Percentiles rank a stretch among this genome's conserved stretches.
These are phyloP conservation scores for Cyclophora albipunctata DNA, from an alignment of 2,888 invertebrate species.

Conservation along the genomic window DNA sequence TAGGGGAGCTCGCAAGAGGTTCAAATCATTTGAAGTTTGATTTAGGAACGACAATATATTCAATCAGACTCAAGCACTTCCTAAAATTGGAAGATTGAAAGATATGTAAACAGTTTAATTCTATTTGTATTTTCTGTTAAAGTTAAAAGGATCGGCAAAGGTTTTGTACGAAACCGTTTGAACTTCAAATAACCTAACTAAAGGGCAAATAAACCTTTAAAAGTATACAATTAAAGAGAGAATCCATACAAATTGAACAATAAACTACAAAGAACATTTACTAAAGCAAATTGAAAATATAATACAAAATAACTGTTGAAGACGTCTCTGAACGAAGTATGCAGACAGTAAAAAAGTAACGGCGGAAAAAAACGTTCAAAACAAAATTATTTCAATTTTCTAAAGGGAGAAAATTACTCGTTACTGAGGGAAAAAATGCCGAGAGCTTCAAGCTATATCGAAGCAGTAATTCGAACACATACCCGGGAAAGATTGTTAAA, in stretches of 20 bases:
- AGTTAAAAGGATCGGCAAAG: no score
- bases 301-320: no score
- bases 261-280: no score
- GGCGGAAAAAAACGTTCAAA: slow-evolving; percentile 26
- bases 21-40: background rate
- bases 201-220: no score
- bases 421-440: slow-evolving; percentile 22
- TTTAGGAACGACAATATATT: background rate
- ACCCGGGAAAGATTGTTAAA: slow-evolving; percentile 23
- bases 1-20: background rate
- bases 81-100: no score
- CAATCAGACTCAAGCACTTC: background rate
- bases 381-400: slow-evolving; percentile 34
- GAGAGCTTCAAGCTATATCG: slow-evolving; percentile 24
- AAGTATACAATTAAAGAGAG: no score
- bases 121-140: no score
- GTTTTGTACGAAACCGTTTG: no score
- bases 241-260: no score
- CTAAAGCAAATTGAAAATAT: no score
- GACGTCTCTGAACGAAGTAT: slow-evolving; percentile 25
- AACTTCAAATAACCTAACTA: no score
- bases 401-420: slow-evolving; percentile 30
- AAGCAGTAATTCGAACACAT: slow-evolving; percentile 22
- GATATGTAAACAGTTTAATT: no score
- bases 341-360: slow-evolving; percentile 35